phyloP scores from a whole-genome alignment of 2,888 invertebrate genomes.

The Tipula vernalis region DNA sequence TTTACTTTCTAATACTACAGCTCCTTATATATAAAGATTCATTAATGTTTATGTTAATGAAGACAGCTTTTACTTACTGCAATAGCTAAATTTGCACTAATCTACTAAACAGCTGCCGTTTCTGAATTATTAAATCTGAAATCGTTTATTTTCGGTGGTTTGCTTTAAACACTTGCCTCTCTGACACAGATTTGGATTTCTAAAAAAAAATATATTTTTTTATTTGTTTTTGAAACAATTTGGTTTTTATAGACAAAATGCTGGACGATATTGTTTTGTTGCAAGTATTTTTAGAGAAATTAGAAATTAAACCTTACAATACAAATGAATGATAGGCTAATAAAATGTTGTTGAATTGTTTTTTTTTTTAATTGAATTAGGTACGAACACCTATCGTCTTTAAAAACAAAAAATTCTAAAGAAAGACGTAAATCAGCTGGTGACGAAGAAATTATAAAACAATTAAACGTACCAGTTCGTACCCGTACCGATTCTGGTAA shows the following conservation, averaged over 20 bases:
- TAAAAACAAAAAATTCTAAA: slow-evolving; percentile 28
- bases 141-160: background rate
- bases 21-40: background rate
- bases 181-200: background rate
- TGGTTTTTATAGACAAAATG: slow-evolving; percentile 4
- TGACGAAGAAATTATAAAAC: slow-evolving; percentile 60
- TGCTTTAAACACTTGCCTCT: background rate
- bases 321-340: background rate
- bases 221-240: background rate
- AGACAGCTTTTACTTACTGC: background rate
- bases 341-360: background rate
- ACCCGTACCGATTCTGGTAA: slow-evolving; percentile 79
- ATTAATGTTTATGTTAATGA: background rate
- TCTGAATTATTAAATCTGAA: background rate
- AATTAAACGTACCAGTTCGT: slow-evolving; percentile 58
- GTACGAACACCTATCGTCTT: slow-evolving; percentile 14
- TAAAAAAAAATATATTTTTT: background rate
- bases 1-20: too few species aligned
- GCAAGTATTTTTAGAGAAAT: background rate
- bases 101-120: background rate
- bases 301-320: background rate
- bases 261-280: background rate
- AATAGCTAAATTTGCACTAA: background rate
- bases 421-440: slow-evolving; percentile 73
- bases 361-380: background rate